A percentile compares a stretch with the other conserved stretches of the same genome.
These are phyloP conservation scores for Troides helena DNA, from an alignment of 2,888 invertebrate species.

Conservation along the genomic window DNA sequence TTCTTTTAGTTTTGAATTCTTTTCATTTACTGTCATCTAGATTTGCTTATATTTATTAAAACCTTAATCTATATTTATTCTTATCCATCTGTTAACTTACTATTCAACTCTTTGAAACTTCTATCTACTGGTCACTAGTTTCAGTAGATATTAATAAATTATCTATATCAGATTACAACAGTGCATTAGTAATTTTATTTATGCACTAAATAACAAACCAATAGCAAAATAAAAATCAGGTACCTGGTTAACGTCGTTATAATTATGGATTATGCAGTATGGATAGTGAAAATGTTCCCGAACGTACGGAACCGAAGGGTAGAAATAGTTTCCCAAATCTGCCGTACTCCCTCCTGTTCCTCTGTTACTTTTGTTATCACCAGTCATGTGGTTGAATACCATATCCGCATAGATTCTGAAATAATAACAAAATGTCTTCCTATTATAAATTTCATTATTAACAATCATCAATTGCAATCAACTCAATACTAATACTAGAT, in stretches of 20 bases:
- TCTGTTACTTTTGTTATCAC: conserved; percentile 59
- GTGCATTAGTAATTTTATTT: too few species aligned
- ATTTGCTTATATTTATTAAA: too few species aligned
- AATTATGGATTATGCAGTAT: conserved; percentile 70
- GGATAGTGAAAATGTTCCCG: conserved; percentile 77
- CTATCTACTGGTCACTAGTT: too few species aligned
- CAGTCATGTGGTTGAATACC: conserved; percentile 89
- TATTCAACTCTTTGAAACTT: too few species aligned
- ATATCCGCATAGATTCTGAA: conserved; percentile 85
- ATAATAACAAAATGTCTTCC: background rate
- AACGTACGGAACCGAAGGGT: conserved; percentile 79
- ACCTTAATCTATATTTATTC: too few species aligned
- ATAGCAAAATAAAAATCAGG: conserved; percentile 18
- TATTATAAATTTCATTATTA: background rate
- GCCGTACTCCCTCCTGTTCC: conserved; percentile 82
- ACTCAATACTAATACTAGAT: background rate
- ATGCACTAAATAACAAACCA: background rate
- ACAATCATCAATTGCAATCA: background rate
- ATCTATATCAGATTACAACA: too few species aligned
- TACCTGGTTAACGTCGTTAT: conserved; percentile 76
- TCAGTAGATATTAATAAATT: too few species aligned
- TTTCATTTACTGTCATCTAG: too few species aligned
- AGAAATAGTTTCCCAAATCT: conserved; percentile 64
- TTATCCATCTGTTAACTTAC: too few species aligned
- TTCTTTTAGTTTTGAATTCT: too few species aligned